A percentile compares a stretch with the other conserved stretches of the same genome.
Conservation (phyloP, 2,113 vertebrate species). For the Rhipidura dahli region DNA sequence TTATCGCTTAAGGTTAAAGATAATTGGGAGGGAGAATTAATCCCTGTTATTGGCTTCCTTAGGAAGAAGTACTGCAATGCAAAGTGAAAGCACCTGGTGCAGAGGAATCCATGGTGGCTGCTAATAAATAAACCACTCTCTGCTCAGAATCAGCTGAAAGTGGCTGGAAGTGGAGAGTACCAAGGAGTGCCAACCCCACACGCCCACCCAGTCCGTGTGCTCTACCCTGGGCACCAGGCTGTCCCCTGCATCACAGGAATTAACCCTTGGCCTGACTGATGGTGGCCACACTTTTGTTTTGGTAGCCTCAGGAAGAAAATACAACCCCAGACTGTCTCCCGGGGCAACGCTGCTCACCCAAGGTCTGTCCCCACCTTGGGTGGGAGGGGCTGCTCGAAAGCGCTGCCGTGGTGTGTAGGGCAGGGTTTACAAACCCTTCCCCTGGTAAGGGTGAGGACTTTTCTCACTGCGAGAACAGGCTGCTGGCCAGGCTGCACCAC, state of each 20-base stretch:
- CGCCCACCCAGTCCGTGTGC: neutral
- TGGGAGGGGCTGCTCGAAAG: neutral
- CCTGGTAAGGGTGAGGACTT: neutral
- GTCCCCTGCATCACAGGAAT: neutral
- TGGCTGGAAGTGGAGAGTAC: fast-evolving
- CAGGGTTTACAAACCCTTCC: neutral
- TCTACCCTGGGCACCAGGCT: neutral
- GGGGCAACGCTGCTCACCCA: neutral
- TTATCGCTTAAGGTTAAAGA: neutral
- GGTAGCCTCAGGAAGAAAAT: neutral
- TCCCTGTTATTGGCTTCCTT: neutral
- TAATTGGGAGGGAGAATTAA: neutral
- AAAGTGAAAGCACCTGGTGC: neutral
- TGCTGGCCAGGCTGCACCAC: neutral
- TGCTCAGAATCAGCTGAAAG: neutral
- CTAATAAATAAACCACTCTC: fast-evolving
- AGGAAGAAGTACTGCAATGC: neutral
- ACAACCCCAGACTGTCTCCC: neutral
- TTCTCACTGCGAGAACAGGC: neutral
- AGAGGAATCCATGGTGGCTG: neutral
- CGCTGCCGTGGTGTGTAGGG: neutral
- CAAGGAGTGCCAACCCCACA: fast-evolving
- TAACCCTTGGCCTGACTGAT: neutral
- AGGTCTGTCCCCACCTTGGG: fast-evolving
- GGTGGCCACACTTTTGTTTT: neutral